Conservation (phyloP, 1,140 invertebrate species). For the Rhagoletis pomonella region DNA sequence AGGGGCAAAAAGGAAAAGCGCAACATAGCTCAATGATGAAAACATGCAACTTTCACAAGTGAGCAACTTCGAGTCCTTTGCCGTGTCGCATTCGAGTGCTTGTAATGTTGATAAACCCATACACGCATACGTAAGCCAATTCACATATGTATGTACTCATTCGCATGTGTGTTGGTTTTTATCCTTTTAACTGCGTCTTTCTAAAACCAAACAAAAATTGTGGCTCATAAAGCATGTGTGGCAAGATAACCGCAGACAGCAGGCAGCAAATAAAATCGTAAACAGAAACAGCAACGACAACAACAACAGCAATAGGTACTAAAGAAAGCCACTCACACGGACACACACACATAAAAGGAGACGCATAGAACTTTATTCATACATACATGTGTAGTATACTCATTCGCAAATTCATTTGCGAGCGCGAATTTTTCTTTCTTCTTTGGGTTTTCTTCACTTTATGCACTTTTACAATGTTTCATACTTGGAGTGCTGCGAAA, state of each 20-base stretch:
- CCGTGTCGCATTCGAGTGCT: constrained; percentile 20
- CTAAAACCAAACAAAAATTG: constrained; percentile 41
- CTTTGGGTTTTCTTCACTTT: neutral
- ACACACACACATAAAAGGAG: neutral
- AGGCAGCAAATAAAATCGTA: neutral
- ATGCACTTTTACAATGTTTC: neutral
- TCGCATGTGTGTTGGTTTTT: constrained; percentile 52
- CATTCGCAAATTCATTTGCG: neutral
- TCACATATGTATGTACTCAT: constrained; percentile 51
- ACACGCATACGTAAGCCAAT: neutral
- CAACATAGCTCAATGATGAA: neutral
- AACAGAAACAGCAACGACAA: neutral
- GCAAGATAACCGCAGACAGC: constrained; percentile 49
- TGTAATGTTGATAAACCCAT: constrained; percentile 58
- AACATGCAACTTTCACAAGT: constrained; percentile 39
- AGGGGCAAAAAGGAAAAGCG: neutral
- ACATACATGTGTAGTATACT: neutral
- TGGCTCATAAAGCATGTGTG: constrained; percentile 46
- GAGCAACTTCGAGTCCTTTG: constrained; percentile 34
- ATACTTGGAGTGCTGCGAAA: constrained; percentile 21
- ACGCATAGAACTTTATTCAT: neutral
- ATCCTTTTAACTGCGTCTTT: neutral
- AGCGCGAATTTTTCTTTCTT: neutral
- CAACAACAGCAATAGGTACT: neutral
- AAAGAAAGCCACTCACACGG: neutral